These are phyloP conservation scores for Lateolabrax maculatus DNA, from an alignment of 2,797 vertebrate species.

Conservation along the genomic window DNA sequence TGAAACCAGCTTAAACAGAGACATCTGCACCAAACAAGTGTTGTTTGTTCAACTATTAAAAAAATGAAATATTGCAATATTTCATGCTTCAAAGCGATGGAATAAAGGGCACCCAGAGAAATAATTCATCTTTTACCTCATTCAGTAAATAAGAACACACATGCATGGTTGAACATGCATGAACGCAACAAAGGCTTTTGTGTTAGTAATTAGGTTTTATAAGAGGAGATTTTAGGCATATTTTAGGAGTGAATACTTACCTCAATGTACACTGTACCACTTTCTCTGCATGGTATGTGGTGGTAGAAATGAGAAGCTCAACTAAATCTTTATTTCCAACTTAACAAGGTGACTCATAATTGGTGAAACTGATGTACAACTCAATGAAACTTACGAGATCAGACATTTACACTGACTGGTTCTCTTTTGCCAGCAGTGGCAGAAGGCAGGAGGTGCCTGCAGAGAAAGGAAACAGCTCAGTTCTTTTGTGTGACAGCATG, in stretches of 20 bases:
- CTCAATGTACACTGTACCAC: background rate
- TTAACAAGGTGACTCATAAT: constrained; percentile 28
- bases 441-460: constrained; percentile 26
- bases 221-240: constrained; percentile 21
- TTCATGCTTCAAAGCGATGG: constrained; percentile 7
- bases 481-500: constrained; percentile 4
- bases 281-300: background rate
- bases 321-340: background rate
- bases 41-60: constrained; percentile 15
- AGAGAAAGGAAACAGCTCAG: constrained; percentile 34
- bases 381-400: constrained; percentile 12
- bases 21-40: constrained; percentile 13
- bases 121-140: background rate
- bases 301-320: background rate
- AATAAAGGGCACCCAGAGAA: constrained; percentile 13
- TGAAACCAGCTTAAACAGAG: constrained; percentile 27
- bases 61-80: constrained; percentile 15
- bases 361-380: constrained; percentile 4
- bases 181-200: constrained; percentile 12
- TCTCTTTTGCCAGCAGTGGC: background rate
- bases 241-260: constrained; percentile 1
- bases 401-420: constrained; percentile 1
- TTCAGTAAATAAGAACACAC: constrained; percentile 11
- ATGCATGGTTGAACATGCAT: background rate
- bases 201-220: constrained; percentile 28